These are phyloP conservation scores for Cremastinae sp. DNA, from an alignment of 2,888 invertebrate genomes.

Conservation along the genomic window DNA sequence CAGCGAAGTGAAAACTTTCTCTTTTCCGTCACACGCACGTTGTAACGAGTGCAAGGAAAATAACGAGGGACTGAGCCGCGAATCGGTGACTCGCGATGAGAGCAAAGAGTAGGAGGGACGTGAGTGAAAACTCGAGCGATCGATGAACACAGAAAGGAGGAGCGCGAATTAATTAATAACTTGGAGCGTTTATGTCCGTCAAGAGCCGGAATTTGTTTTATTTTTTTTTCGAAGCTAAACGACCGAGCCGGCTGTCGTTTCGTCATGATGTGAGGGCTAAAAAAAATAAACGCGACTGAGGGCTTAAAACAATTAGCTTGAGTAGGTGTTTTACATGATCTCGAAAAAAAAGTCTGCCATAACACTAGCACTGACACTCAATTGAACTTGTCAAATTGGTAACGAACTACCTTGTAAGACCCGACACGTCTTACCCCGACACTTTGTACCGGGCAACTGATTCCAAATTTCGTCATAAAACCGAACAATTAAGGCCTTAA, in stretches of 20 bases:
- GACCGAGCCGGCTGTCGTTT: constrained; percentile 1
- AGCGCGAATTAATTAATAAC: constrained; percentile 53
- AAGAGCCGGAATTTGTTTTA: constrained; percentile 16
- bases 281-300: neutral
- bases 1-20: neutral
- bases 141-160: constrained; percentile 39
- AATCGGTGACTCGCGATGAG: neutral
- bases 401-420: too few relatives aligned
- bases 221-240: constrained; percentile 12
- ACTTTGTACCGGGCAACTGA: too few relatives aligned
- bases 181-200: constrained; percentile 20
- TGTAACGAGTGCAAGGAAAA: constrained; percentile 1
- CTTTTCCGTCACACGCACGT: neutral
- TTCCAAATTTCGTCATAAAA: too few relatives aligned
- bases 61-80: neutral
- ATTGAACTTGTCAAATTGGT: too few relatives aligned
- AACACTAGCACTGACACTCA: too few relatives aligned
- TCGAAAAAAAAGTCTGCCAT: neutral
- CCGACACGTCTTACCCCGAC: too few relatives aligned
- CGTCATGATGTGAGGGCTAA: neutral
- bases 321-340: neutral
- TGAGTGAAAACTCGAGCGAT: constrained; percentile 38
- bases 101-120: neutral
- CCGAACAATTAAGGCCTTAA: too few relatives aligned
- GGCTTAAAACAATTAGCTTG: constrained; percentile 34